These are phyloP conservation scores for Thryonomys swinderianus DNA, from an alignment of 2,113 vertebrate genomes.

Conservation along the genomic window DNA sequence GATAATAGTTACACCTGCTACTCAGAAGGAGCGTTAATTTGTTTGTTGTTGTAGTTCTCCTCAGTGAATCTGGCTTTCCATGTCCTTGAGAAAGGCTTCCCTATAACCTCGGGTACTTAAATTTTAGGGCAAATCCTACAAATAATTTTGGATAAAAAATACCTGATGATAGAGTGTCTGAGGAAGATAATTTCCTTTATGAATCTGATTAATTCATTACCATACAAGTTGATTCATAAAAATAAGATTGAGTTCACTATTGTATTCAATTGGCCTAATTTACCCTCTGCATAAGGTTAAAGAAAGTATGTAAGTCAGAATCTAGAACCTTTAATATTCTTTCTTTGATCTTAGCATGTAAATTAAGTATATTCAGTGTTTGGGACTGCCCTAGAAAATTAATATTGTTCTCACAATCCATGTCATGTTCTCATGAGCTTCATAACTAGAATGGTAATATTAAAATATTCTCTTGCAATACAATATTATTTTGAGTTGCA, in stretches of 20 bases:
- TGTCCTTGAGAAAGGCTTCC: not conserved
- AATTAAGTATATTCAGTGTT: not conserved
- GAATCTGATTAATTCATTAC: constrained; percentile 42
- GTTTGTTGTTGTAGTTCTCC: not conserved
- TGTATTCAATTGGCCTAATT: constrained; percentile 33
- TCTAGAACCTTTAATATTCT: not conserved
- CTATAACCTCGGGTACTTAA: not conserved
- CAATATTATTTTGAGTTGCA: constrained; percentile 18
- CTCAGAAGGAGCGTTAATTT: constrained; percentile 11
- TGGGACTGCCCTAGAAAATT: not conserved
- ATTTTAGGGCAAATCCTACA: constrained; percentile 28
- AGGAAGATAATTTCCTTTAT: constrained; percentile 14
- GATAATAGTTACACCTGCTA: constrained; percentile 7
- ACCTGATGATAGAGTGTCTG: not conserved
- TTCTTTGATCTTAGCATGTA: constrained; percentile 30
- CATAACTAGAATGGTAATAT: not conserved
- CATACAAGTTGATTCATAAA: constrained; percentile 21
- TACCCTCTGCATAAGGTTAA: constrained; percentile 10
- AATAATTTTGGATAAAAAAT: not conserved
- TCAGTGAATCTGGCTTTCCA: not conserved
- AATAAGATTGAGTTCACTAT: constrained; percentile 35
- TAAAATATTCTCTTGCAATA: not conserved
- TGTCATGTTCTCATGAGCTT: not conserved
- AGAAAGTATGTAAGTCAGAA: not conserved
- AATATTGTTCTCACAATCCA: not conserved